phyloP scores from a whole-genome alignment of 1,140 invertebrate genomes.

The Cecropterus lyciades region DNA sequence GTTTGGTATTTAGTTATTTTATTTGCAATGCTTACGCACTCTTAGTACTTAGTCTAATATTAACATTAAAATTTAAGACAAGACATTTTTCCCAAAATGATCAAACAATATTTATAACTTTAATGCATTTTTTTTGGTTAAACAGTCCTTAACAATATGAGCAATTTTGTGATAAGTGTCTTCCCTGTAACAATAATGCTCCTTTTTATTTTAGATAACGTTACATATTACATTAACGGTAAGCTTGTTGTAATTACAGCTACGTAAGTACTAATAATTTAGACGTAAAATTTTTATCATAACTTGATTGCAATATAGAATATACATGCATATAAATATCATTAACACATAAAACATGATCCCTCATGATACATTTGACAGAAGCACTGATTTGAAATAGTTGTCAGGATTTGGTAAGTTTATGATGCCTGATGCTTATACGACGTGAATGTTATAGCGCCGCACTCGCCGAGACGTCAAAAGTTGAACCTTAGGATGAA shows the following conservation, averaged over 20 bases:
- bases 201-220: slow-evolving; percentile 14
- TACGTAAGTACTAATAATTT: slow-evolving; percentile 8
- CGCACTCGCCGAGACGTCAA: slow-evolving; percentile 97
- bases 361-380: slow-evolving; percentile 4
- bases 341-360: slow-evolving; percentile 14
- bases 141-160: too few relatives aligned
- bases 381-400: slow-evolving; percentile 9
- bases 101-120: neutral
- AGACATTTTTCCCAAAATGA: slow-evolving; percentile 27
- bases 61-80: neutral
- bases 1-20: slow-evolving; percentile 39
- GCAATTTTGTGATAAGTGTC: slow-evolving; percentile 30
- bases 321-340: slow-evolving; percentile 27
- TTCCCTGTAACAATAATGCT: slow-evolving; percentile 6
- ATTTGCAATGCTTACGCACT: slow-evolving; percentile 75
- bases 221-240: slow-evolving; percentile 1
- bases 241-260: neutral
- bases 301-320: slow-evolving; percentile 2
- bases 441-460: slow-evolving; percentile 88
- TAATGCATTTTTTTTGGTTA: too few relatives aligned
- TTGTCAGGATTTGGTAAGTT: slow-evolving; percentile 45
- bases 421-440: slow-evolving; percentile 53
- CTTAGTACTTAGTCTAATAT: slow-evolving; percentile 33
- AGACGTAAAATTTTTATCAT: neutral
- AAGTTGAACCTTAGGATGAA: slow-evolving; percentile 99